Conservation (phyloP, 2,113 vertebrate species). For the Erythrocebus patas region DNA sequence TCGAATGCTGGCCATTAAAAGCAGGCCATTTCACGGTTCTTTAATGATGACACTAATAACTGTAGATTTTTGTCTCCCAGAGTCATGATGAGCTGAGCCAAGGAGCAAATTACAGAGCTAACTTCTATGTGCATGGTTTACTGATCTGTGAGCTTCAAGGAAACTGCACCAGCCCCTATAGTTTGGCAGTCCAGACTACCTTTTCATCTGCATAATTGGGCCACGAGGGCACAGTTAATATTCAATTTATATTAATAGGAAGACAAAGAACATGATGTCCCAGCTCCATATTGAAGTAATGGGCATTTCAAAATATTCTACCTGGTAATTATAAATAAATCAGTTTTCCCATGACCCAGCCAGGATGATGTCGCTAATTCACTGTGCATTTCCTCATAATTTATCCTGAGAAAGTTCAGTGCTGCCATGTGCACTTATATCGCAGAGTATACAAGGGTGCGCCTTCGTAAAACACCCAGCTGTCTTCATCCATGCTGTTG, state of each 20-base stretch:
- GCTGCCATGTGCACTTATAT: rapidly evolving
- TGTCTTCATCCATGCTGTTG: not conserved
- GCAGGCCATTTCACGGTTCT: slow-evolving; percentile 42
- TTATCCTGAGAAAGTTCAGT: not conserved
- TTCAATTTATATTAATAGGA: slow-evolving; percentile 74
- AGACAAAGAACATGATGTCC: slow-evolving; percentile 53
- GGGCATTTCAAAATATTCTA: not conserved
- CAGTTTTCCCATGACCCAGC: not conserved
- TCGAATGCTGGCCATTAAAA: slow-evolving; percentile 76
- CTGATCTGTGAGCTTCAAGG: slow-evolving; percentile 69
- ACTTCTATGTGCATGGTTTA: slow-evolving; percentile 75
- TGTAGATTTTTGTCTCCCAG: slow-evolving; percentile 70
- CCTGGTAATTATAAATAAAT: slow-evolving; percentile 54
- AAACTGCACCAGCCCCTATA: slow-evolving; percentile 17
- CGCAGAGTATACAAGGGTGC: rapidly evolving
- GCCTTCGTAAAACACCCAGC: not conserved
- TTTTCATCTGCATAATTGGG: slow-evolving; percentile 78
- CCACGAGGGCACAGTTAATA: slow-evolving; percentile 73
- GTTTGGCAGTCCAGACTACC: slow-evolving; percentile 44
- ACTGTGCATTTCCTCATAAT: not conserved
- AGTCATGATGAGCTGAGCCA: slow-evolving; percentile 50
- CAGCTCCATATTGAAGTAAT: slow-evolving; percentile 48
- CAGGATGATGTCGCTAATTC: not conserved
- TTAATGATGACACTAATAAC: slow-evolving; percentile 67
- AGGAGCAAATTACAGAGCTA: slow-evolving; percentile 77